Percentiles rank a stretch among this genome's conserved stretches.
Evolutionary conservation across 2,888 invertebrate genomes (phyloP).

Genomic region (Cremastinae sp.): DNA sequence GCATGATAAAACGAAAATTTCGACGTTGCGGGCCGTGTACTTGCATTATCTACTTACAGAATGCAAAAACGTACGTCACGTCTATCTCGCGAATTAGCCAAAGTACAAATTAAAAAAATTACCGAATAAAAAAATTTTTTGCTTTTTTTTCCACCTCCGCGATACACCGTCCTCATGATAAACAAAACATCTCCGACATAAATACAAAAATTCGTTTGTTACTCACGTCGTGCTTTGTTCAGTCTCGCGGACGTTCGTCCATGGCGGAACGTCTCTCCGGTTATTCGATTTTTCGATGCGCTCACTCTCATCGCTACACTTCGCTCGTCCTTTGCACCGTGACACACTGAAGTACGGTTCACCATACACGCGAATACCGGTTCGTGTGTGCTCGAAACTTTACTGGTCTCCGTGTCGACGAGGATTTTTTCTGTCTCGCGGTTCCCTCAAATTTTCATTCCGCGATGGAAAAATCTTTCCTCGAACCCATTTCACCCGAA

Average conservation of each 20-base stretch:
- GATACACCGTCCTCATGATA: no score
- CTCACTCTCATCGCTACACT: conserved; percentile 18
- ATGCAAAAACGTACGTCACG: no score
- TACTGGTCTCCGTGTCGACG: not conserved
- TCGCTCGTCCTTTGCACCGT: conserved; percentile 1
- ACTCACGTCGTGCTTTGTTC: conserved; percentile 55
- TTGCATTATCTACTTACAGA: no score
- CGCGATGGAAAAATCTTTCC: not conserved
- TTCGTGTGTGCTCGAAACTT: no score
- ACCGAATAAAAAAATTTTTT: no score
- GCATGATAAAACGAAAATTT: no score
- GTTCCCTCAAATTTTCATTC: conserved; percentile 9
- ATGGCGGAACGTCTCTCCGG: conserved; percentile 13
- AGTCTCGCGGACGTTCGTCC: conserved; percentile 54
- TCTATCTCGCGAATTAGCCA: no score
- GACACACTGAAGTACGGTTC: not conserved
- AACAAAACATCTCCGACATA: no score
- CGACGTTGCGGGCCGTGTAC: no score
- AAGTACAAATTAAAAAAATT: no score
- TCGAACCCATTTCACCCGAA: conserved; percentile 28
- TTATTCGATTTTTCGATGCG: not conserved
- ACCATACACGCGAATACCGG: not conserved
- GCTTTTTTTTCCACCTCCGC: not conserved
- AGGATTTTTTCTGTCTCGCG: conserved; percentile 4
- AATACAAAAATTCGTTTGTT: conserved; percentile 8